phyloP scores from a whole-genome alignment of 2,888 invertebrate species.

The Agrochola lychnidis region DNA sequence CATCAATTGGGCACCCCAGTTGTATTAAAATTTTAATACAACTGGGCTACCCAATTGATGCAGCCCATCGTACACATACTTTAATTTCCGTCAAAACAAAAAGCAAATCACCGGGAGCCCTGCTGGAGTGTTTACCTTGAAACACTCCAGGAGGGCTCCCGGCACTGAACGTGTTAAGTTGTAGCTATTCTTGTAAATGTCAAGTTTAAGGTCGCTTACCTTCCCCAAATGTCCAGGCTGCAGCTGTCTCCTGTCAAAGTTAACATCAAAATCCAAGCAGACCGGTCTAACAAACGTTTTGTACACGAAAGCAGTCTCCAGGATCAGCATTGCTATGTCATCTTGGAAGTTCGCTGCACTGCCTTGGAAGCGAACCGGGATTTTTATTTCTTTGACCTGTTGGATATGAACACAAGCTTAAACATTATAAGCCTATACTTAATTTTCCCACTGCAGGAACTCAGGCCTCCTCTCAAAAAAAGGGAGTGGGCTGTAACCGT shows the following conservation, averaged over 20 bases:
- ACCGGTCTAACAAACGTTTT: constrained; percentile 84
- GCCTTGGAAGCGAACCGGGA: constrained; percentile 88
- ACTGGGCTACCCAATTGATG: too few species aligned
- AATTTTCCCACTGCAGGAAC: background rate
- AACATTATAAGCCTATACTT: background rate
- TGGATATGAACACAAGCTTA: background rate
- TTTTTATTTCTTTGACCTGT: constrained; percentile 81
- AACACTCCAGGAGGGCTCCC: too few species aligned
- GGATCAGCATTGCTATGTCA: constrained; percentile 89
- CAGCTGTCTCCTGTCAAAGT: constrained; percentile 61
- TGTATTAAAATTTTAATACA: too few species aligned
- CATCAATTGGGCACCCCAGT: too few species aligned
- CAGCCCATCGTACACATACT: too few species aligned
- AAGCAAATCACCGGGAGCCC: too few species aligned
- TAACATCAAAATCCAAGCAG: constrained; percentile 82
- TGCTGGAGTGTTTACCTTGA: too few species aligned
- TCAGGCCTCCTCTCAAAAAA: background rate
- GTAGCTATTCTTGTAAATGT: background rate
- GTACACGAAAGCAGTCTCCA: constrained; percentile 80
- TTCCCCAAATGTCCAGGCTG: constrained; percentile 59
- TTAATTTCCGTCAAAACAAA: too few species aligned
- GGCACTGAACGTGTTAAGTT: too few species aligned
- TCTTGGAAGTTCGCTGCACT: constrained; percentile 89
- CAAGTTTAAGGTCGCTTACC: constrained; percentile 52
- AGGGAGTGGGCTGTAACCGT: background rate